A percentile compares a stretch with the other conserved stretches of the same genome.
Evolutionary conservation across 2,797 vertebrate species (phyloP).

Genomic region (Babyrousa celebensis): DNA sequence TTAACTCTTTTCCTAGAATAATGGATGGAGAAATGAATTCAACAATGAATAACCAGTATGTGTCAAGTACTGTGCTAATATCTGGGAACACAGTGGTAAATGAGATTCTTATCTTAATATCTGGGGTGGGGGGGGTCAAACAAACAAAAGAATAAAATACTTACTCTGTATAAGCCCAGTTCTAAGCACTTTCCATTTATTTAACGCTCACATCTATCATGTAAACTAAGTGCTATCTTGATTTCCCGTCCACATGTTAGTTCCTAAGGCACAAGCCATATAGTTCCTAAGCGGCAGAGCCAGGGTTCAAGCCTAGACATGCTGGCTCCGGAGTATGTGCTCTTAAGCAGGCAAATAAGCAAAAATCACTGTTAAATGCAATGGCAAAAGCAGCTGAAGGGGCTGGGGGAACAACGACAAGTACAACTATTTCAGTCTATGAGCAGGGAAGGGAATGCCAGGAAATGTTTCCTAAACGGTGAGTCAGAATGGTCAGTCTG

Average conservation of each 20-base stretch:
- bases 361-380: neutral
- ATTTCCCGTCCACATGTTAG: neutral
- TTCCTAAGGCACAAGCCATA: neutral
- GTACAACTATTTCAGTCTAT: neutral
- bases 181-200: neutral
- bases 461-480: neutral
- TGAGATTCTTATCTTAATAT: neutral
- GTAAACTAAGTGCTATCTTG: neutral
- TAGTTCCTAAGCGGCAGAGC: neutral
- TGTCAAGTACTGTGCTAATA: neutral
- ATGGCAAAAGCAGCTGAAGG: neutral
- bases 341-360: neutral
- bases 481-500: neutral
- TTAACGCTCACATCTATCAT: neutral
- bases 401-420: neutral
- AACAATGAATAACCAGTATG: neutral
- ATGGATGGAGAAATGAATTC: neutral
- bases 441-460: neutral
- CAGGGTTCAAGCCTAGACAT: neutral
- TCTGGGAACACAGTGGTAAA: neutral
- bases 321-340: neutral
- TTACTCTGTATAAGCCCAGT: neutral
- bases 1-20: slow-evolving; percentile 19
- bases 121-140: neutral
- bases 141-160: neutral